Conservation (phyloP, 2,888 invertebrate genomes). For the Cryptus viduatorius region DNA sequence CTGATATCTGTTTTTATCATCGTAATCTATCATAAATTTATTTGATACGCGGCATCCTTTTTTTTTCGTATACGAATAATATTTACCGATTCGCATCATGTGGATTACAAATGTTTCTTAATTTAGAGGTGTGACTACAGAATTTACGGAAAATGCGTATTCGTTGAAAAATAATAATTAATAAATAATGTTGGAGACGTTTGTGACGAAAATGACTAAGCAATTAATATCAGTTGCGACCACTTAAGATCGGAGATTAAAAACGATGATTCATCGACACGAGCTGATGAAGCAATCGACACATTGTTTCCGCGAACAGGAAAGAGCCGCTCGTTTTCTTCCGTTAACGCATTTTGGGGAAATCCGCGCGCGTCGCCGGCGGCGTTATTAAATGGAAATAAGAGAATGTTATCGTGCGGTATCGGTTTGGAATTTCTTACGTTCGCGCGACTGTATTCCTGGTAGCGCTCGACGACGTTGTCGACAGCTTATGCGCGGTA, state of each 20-base stretch:
- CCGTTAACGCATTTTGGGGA: conserved; percentile 1
- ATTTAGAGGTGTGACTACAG: no score
- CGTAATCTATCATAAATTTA: no score
- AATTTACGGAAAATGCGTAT: no score
- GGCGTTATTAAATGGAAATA: conserved; percentile 15
- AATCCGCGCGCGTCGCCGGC: not conserved
- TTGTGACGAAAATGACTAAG: not conserved
- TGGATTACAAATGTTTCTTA: no score
- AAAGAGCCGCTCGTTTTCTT: not conserved
- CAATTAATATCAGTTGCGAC: not conserved
- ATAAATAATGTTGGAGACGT: not conserved
- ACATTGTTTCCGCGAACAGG: not conserved
- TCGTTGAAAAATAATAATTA: not conserved
- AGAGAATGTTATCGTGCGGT: conserved; percentile 10
- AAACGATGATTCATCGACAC: not conserved
- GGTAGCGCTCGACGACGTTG: not conserved
- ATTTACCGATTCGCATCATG: no score
- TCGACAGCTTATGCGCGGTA: not conserved
- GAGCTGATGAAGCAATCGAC: not conserved
- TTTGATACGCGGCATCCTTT: no score
- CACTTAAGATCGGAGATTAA: not conserved
- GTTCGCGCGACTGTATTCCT: not conserved
- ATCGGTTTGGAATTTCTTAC: conserved; percentile 9
- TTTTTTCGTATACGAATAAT: no score
- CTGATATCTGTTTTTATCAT: no score